phyloP scores from a whole-genome alignment of 2,888 invertebrate genomes.

The Prosapia bicincta region DNA sequence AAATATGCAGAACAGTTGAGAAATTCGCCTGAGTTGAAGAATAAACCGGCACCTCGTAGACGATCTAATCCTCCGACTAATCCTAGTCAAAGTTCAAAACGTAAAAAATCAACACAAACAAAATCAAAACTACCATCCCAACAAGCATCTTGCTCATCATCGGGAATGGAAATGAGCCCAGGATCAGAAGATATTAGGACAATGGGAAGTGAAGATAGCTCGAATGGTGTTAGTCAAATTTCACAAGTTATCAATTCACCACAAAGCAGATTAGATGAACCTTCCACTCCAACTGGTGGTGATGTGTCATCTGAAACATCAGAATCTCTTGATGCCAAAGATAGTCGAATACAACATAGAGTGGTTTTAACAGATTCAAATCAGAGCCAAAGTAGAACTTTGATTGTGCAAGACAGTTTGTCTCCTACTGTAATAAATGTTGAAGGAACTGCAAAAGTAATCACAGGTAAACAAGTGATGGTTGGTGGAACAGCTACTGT shows the following conservation, averaged over 20 bases:
- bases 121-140: constrained; percentile 53
- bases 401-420: constrained; percentile 43
- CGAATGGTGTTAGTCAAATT: constrained; percentile 61
- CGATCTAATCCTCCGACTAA: constrained; percentile 70
- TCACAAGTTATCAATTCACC: constrained; percentile 49
- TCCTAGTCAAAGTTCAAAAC: constrained; percentile 64
- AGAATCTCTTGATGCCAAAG: constrained; percentile 41
- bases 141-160: constrained; percentile 36
- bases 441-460: constrained; percentile 38
- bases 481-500: constrained; percentile 39
- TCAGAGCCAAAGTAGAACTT: constrained; percentile 39
- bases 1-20: constrained; percentile 77
- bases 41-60: constrained; percentile 74
- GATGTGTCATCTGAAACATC: constrained; percentile 50
- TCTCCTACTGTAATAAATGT: constrained; percentile 44
- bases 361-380: constrained; percentile 39
- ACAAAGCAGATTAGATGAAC: constrained; percentile 45
- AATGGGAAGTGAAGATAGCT: constrained; percentile 73
- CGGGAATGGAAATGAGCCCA: constrained; percentile 55
- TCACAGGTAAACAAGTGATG: constrained; percentile 40
- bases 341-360: constrained; percentile 35
- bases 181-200: constrained; percentile 64
- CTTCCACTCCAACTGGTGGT: constrained; percentile 49
- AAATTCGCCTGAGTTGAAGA: constrained; percentile 74
- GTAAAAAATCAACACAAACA: constrained; percentile 62